Conservation (phyloP, 1,140 invertebrate species). For the Drosophila tani region DNA sequence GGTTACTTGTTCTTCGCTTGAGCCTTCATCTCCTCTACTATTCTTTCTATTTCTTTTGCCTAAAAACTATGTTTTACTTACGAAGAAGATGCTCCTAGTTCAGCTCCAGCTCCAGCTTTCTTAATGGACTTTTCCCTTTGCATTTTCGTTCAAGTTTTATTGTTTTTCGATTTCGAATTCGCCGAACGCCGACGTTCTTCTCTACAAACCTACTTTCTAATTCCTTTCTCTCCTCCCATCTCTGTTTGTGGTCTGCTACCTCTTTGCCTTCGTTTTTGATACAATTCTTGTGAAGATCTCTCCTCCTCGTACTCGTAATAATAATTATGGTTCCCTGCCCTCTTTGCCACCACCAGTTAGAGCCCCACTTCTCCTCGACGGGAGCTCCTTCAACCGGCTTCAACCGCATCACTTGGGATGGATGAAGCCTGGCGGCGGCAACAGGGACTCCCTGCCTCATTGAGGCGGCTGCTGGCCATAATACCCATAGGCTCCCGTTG, state of each 20-base stretch:
- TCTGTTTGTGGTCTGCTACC: background rate
- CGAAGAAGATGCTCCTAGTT: background rate
- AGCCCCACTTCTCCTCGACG: background rate
- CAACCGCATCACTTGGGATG: slow-evolving; percentile 28
- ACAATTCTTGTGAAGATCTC: background rate
- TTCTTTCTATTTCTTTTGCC: background rate
- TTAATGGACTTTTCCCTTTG: background rate
- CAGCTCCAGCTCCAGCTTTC: too few relatives aligned
- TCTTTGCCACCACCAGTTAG: background rate
- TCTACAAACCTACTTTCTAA: slow-evolving; percentile 1
- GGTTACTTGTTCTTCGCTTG: slow-evolving; percentile 6
- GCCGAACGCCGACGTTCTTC: background rate
- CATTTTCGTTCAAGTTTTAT: background rate
- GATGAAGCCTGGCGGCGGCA: slow-evolving; percentile 20
- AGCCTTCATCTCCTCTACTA: background rate
- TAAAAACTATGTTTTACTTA: background rate
- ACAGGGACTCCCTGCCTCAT: slow-evolving; percentile 48
- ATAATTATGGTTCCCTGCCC: background rate
- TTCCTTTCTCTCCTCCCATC: background rate
- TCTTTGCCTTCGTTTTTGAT: background rate
- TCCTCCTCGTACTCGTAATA: background rate
- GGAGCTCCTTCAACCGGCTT: slow-evolving; percentile 15
- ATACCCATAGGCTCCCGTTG: slow-evolving; percentile 82
- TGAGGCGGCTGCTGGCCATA: slow-evolving; percentile 81
- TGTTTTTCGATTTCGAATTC: background rate